Percentiles rank a stretch among this genome's conserved stretches.
Conservation (phyloP, 2,797 vertebrate genomes). For the Fistularia commersonii region DNA sequence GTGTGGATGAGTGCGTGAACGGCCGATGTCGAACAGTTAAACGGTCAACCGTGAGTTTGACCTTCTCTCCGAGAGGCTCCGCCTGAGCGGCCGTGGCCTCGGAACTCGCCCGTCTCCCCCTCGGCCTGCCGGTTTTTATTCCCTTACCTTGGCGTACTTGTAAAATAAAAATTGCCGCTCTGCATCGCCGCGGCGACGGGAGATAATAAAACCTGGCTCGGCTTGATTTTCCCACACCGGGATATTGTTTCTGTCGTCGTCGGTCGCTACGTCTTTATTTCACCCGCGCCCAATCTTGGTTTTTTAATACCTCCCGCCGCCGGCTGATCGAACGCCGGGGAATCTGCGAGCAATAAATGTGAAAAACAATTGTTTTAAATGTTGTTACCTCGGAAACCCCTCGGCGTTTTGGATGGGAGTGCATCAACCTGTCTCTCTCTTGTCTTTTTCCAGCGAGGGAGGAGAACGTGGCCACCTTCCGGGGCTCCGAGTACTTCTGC, state of each 20-base stretch:
- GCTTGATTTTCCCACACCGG: conserved; percentile 66
- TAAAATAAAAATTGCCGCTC: conserved; percentile 36
- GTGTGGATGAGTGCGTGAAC: too few relatives aligned
- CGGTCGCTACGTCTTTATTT: conserved; percentile 59
- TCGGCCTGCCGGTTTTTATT: too few relatives aligned
- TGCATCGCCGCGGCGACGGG: conserved; percentile 48
- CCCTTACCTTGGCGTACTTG: conserved; percentile 56
- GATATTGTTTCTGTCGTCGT: conserved; percentile 67
- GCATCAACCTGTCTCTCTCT: neutral
- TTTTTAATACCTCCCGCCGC: too few relatives aligned
- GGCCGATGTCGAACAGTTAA: too few relatives aligned
- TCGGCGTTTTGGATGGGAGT: too few relatives aligned
- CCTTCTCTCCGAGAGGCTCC: conserved; percentile 21
- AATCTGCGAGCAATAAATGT: too few relatives aligned
- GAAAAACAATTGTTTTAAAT: too few relatives aligned
- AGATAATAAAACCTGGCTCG: conserved; percentile 58
- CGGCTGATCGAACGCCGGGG: too few relatives aligned
- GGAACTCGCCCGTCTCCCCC: too few relatives aligned
- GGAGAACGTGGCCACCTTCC: conserved; percentile 96
- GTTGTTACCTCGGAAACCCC: too few relatives aligned
- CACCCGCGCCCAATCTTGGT: too few relatives aligned
- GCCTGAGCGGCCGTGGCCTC: too few relatives aligned
- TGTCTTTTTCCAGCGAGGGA: conserved; percentile 80
- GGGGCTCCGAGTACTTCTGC: conserved; percentile 96
- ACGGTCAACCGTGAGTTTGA: conserved; percentile 17